phyloP scores from a whole-genome alignment of 2,113 vertebrate species.

The Suncus etruscus region DNA sequence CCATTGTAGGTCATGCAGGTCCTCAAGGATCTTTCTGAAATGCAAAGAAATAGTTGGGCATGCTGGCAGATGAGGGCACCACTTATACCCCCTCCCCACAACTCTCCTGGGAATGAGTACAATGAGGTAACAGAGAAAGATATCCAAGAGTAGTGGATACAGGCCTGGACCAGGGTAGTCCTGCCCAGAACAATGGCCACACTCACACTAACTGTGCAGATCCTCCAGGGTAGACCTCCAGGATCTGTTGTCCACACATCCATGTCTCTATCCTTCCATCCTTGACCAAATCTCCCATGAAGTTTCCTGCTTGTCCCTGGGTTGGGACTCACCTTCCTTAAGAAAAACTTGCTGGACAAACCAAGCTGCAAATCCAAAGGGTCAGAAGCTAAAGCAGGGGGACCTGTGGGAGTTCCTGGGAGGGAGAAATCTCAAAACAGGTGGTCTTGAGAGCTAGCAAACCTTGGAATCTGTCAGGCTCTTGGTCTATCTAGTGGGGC shows the following conservation, averaged over 20 bases:
- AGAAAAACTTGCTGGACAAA: background rate
- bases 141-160: background rate
- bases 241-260: background rate
- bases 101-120: background rate
- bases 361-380: background rate
- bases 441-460: no score
- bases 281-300: background rate
- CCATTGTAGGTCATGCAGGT: background rate
- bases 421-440: background rate
- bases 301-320: no score
- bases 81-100: background rate
- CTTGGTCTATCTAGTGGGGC: no score
- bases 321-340: background rate
- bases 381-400: background rate
- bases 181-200: background rate
- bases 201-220: background rate
- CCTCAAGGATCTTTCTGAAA: background rate
- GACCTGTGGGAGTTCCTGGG: fast-evolving
- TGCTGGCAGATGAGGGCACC: background rate
- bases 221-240: background rate
- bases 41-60: background rate
- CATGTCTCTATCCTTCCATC: background rate
- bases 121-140: background rate
- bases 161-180: background rate
- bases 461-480: background rate